These are phyloP conservation scores for Acestrorhynchus altus DNA, from an alignment of 2,797 vertebrate genomes.

Conservation along the genomic window DNA sequence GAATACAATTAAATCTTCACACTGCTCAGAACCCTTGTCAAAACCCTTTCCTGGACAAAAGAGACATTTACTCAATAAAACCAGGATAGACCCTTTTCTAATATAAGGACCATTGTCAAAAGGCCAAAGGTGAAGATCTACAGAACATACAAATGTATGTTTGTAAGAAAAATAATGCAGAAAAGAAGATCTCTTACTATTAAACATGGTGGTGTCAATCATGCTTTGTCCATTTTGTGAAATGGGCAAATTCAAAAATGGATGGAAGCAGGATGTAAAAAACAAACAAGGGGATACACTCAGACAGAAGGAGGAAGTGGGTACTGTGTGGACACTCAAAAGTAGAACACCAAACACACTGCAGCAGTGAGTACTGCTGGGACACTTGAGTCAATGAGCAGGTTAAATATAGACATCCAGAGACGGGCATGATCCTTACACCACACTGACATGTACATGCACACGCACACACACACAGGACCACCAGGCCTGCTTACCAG, in stretches of 20 bases:
- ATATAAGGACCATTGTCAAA: too few relatives aligned
- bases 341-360: conserved; percentile 52
- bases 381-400: conserved; percentile 49
- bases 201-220: too few relatives aligned
- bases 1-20: too few relatives aligned
- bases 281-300: not conserved
- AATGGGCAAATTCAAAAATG: not conserved
- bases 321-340: conserved; percentile 53
- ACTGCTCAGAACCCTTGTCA: too few relatives aligned
- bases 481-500: conserved; percentile 20
- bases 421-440: conserved; percentile 63
- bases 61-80: too few relatives aligned
- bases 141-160: too few relatives aligned
- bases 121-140: too few relatives aligned
- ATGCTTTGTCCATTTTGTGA: too few relatives aligned
- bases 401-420: conserved; percentile 63
- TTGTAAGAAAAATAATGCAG: too few relatives aligned
- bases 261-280: not conserved
- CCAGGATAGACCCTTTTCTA: too few relatives aligned
- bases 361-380: conserved; percentile 55
- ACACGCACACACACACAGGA: conserved; percentile 33
- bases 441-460: conserved; percentile 59
- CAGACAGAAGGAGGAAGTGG: conserved; percentile 38
- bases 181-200: too few relatives aligned
- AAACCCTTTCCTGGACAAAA: too few relatives aligned